phyloP scores from a whole-genome alignment of 2,888 invertebrate genomes.

The Sinhomidia bicolor region DNA sequence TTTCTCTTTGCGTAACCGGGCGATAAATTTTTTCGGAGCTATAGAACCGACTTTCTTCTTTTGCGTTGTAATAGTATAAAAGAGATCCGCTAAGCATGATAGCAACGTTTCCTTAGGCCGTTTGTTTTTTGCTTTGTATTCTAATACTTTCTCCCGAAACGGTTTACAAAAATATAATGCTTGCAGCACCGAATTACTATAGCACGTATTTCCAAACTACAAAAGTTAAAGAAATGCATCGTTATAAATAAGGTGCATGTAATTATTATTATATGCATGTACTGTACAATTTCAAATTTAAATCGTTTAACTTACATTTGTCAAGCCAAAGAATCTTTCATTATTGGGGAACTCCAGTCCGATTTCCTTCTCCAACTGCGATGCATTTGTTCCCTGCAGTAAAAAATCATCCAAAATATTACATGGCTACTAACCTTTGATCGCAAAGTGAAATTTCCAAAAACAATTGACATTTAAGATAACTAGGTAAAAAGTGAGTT shows the following conservation, averaged over 20 bases:
- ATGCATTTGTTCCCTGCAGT: conserved; percentile 97
- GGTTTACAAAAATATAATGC: conserved; percentile 99
- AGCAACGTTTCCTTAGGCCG: conserved; percentile 98
- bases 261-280: not conserved
- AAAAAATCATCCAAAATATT: not conserved
- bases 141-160: conserved; percentile 98
- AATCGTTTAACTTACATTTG: conserved; percentile 97
- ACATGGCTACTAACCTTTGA: too few relatives aligned
- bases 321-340: conserved; percentile 99
- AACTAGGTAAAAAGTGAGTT: too few relatives aligned
- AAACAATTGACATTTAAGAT: not conserved
- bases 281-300: too few relatives aligned
- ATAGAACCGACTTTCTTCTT: conserved; percentile 99
- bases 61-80: conserved; percentile 99
- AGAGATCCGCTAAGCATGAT: conserved; percentile 98
- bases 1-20: conserved; percentile 98
- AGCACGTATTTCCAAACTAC: conserved; percentile 99
- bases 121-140: conserved; percentile 98
- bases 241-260: not conserved
- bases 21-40: conserved; percentile 99
- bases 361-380: conserved; percentile 99
- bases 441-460: too few relatives aligned
- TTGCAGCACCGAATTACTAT: conserved; percentile 99
- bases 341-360: conserved; percentile 99
- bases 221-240: not conserved